Base-by-base conservation (phyloP, 2,113 vertebrate genomes). In the Burhinus oedicnemus region DNA sequence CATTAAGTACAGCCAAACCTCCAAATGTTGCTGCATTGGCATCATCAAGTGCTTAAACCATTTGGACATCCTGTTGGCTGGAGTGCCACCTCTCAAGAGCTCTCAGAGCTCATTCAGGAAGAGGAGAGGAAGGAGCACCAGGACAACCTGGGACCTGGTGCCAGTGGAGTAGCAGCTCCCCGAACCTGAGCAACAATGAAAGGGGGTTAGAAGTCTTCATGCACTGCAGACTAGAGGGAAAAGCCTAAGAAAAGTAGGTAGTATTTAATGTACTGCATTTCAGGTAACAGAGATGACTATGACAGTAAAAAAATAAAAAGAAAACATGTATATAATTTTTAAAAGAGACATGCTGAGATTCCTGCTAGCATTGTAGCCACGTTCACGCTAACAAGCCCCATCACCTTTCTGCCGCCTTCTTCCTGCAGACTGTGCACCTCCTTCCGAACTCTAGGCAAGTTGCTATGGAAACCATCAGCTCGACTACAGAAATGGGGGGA, bases 401-500 rank as follows among this genome's bases (percentile, higher is more conserved):
- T 42, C n/a, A 36, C 25, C 42, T 77, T 83, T 77, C 36, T 83
- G 51, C 21, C 27, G 90, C 86, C 30, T 68, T 40, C 23, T 8
- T 93, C 21, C 19, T n/a, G n/a, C 52, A 79, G 44, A 11, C 69
- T 55, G n/a, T 40, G 38, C 1, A 2, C 32, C 7, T 72, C 25
- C 25, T 75, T 78, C 51, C 58, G 89, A 83, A 90, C 30, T 83
- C 36, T 17, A 62, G 42, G 45, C 38, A 84, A 87, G 91, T 97
- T 95, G 68, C 83, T 83, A 92, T 78, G 91, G 95, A 95, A 91
- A 97, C 93, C 68, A 84, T 61, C 77, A 54, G 29, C 12, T 4
- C 78, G 54, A 42, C 68, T 90, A 62, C 32, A 91, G 86, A 89
- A 91, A 70, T 34, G 47, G 15, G 60, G 42, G 17, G 27, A 71